Percentiles rank a stretch among this genome's conserved stretches.
These are phyloP conservation scores for Macrotrachela quadricornifera DNA, from an alignment of 1,140 invertebrate species.

Conservation along the genomic window DNA sequence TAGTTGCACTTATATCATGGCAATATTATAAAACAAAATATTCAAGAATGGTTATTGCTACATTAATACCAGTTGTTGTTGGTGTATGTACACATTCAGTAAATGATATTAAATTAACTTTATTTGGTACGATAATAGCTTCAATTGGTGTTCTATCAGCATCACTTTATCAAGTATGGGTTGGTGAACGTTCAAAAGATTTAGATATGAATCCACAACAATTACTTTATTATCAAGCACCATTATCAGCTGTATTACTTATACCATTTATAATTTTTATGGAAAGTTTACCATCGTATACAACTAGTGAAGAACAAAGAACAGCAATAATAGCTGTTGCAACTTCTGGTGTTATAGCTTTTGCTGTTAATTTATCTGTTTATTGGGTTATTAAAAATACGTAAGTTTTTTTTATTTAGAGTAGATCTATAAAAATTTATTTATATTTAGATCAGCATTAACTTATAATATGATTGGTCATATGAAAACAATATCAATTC, in stretches of 20 bases:
- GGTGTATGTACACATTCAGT: constrained; percentile 39
- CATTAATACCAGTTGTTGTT: constrained; percentile 37
- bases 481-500: constrained; percentile 39
- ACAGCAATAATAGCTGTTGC: constrained; percentile 21
- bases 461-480: constrained; percentile 43
- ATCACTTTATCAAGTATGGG: constrained; percentile 42
- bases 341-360: constrained; percentile 36
- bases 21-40: constrained; percentile 35
- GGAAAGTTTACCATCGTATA: too few species aligned
- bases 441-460: neutral
- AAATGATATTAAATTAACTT: constrained; percentile 40
- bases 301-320: too few species aligned
- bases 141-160: constrained; percentile 37
- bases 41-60: constrained; percentile 32
- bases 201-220: constrained; percentile 44
- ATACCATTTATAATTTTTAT: constrained; percentile 30
- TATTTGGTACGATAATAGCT: constrained; percentile 37
- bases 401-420: constrained; percentile 28
- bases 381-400: constrained; percentile 45
- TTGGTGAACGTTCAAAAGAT: constrained; percentile 40
- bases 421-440: too few species aligned
- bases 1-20: constrained; percentile 38
- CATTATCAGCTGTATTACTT: constrained; percentile 35
- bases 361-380: constrained; percentile 40
- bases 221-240: constrained; percentile 41